Percentiles rank a stretch among this genome's conserved stretches.
Evolutionary conservation across 2,113 vertebrate genomes (phyloP).

Genomic region (Varanus salvator): DNA sequence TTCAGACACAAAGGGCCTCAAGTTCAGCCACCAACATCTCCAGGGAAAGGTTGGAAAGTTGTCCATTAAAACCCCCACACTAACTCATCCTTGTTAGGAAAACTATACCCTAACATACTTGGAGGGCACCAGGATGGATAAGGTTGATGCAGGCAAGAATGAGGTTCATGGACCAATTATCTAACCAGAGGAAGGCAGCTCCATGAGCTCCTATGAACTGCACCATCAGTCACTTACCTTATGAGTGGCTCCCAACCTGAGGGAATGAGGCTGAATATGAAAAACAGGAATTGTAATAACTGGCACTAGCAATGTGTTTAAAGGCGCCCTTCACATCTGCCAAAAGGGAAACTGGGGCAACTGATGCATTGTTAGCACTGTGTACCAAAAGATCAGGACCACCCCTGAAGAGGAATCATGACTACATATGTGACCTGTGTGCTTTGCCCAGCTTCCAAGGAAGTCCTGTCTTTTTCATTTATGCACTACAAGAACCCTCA

Average conservation of each 20-base stretch:
- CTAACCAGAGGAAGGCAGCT: not conserved
- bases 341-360: too few relatives aligned
- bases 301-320: too few relatives aligned
- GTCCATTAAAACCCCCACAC: not conserved
- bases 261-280: not conserved
- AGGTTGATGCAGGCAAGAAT: too few relatives aligned
- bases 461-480: not conserved
- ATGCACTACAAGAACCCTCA: not conserved
- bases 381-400: not conserved
- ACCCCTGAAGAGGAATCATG: not conserved
- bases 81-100: too few relatives aligned
- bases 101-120: too few relatives aligned
- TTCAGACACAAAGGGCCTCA: not conserved
- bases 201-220: not conserved
- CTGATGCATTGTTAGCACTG: not conserved
- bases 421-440: not conserved
- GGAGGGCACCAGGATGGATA: too few relatives aligned
- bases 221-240: not conserved
- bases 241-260: too few relatives aligned
- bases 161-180: too few relatives aligned
- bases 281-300: not conserved
- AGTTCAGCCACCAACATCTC: not conserved
- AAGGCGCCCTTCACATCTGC: too few relatives aligned
- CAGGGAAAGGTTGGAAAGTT: not conserved
- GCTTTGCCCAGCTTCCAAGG: not conserved